These are phyloP conservation scores for Eupithecia tripunctaria DNA, from an alignment of 2,888 invertebrate genomes.

Conservation along the genomic window DNA sequence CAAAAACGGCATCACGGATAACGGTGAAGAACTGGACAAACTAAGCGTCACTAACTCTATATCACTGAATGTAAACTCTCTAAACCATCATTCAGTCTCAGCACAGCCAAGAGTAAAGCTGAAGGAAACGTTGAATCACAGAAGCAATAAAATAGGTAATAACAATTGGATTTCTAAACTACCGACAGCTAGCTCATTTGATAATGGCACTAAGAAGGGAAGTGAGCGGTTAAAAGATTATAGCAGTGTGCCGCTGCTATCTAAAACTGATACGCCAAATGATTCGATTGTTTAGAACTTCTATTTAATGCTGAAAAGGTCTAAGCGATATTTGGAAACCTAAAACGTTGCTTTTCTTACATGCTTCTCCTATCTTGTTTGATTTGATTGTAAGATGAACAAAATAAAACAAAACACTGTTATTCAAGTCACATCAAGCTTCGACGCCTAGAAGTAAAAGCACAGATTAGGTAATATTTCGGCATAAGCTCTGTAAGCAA, in stretches of 20 bases:
- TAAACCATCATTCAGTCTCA: slow-evolving; percentile 68
- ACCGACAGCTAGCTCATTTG: slow-evolving; percentile 77
- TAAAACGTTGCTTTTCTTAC: background rate
- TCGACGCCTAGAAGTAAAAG: background rate
- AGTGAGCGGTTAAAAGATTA: slow-evolving; percentile 76
- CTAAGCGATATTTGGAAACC: background rate
- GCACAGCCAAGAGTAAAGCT: slow-evolving; percentile 73
- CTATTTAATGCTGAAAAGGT: background rate
- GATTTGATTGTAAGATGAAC: background rate
- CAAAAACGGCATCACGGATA: slow-evolving; percentile 68
- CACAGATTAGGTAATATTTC: background rate
- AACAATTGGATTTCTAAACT: slow-evolving; percentile 81
- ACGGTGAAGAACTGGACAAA: slow-evolving; percentile 63
- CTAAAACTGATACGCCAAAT: slow-evolving; percentile 73
- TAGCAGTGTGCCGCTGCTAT: slow-evolving; percentile 78
- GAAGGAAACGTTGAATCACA: slow-evolving; percentile 71
- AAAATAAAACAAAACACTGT: background rate
- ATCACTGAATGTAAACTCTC: slow-evolving; percentile 71
- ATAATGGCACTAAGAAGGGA: slow-evolving; percentile 70
- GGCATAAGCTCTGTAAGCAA: background rate
- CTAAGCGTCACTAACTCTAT: slow-evolving; percentile 70
- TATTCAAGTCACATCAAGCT: background rate
- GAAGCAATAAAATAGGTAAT: slow-evolving; percentile 75
- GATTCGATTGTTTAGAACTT: slow-evolving; percentile 73
- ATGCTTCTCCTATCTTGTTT: background rate